Conservation (phyloP, 2,113 vertebrate species). For the Nibea albiflora region DNA sequence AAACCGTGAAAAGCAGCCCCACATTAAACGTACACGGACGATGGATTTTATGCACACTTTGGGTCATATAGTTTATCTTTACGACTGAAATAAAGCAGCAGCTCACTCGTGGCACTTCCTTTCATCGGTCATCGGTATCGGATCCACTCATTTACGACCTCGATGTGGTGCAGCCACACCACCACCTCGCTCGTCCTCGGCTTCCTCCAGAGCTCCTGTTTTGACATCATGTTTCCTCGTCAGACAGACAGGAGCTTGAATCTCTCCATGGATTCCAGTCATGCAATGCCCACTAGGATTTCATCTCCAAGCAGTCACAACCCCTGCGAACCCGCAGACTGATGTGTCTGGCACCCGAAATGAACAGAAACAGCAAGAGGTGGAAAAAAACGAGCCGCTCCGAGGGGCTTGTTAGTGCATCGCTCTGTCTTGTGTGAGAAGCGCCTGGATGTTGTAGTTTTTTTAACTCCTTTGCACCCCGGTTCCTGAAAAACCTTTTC, state of each 20-base stretch:
- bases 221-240: constrained; percentile 38
- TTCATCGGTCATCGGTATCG: constrained; percentile 21
- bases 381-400: constrained; percentile 54
- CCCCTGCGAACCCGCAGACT: constrained; percentile 29
- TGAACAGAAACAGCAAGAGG: constrained; percentile 43
- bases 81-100: background rate
- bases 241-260: constrained; percentile 40
- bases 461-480: constrained; percentile 11
- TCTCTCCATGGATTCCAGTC: constrained; percentile 54
- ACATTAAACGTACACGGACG: background rate
- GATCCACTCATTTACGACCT: constrained; percentile 11
- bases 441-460: constrained; percentile 5
- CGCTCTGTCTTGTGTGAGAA: constrained; percentile 38
- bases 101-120: background rate
- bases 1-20: background rate
- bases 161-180: constrained; percentile 3
- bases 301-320: constrained; percentile 44
- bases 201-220: constrained; percentile 1
- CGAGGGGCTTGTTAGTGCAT: constrained; percentile 65
- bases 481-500: constrained; percentile 7
- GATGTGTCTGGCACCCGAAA: constrained; percentile 62
- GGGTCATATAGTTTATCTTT: background rate
- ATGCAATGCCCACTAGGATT: constrained; percentile 54
- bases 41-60: background rate
- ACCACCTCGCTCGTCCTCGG: background rate